Conservation (phyloP, 1,140 invertebrate species). For the Drosophila mauritiana region DNA sequence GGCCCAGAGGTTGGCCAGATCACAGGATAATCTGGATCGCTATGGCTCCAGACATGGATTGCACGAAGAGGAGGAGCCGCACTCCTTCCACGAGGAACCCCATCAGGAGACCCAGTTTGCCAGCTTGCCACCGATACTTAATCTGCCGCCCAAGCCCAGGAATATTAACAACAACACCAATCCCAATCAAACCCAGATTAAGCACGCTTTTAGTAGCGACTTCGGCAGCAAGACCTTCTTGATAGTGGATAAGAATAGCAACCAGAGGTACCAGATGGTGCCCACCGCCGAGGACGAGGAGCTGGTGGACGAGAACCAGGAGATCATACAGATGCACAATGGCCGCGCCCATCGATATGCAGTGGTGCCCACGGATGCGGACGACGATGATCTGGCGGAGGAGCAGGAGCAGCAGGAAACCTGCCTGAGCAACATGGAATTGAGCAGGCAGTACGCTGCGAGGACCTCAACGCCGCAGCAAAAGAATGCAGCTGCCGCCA, state of each 20-base stretch:
- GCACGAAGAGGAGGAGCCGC: constrained; percentile 69
- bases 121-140: constrained; percentile 67
- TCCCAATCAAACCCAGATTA: constrained; percentile 67
- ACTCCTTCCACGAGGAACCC: constrained; percentile 76
- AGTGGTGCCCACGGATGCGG: constrained; percentile 86
- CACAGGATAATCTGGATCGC: constrained; percentile 76
- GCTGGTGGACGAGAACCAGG: constrained; percentile 85
- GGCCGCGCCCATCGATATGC: constrained; percentile 87
- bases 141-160: constrained; percentile 37
- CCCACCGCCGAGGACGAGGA: constrained; percentile 87
- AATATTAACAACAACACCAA: constrained; percentile 15
- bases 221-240: constrained; percentile 86
- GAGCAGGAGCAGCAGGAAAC: constrained; percentile 75
- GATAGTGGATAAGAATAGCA: constrained; percentile 86
- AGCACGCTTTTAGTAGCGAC: constrained; percentile 86
- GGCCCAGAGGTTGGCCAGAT: constrained; percentile 63
- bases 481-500: constrained; percentile 86
- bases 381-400: constrained; percentile 67
- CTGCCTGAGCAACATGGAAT: constrained; percentile 77
- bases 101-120: constrained; percentile 72
- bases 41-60: constrained; percentile 60
- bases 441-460: constrained; percentile 62
- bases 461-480: constrained; percentile 76
- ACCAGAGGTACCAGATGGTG: constrained; percentile 87
- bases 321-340: constrained; percentile 87